Evolutionary conservation across 2,888 invertebrate species (phyloP).

Genomic region (Pycnomerus fuliginosus): DNA sequence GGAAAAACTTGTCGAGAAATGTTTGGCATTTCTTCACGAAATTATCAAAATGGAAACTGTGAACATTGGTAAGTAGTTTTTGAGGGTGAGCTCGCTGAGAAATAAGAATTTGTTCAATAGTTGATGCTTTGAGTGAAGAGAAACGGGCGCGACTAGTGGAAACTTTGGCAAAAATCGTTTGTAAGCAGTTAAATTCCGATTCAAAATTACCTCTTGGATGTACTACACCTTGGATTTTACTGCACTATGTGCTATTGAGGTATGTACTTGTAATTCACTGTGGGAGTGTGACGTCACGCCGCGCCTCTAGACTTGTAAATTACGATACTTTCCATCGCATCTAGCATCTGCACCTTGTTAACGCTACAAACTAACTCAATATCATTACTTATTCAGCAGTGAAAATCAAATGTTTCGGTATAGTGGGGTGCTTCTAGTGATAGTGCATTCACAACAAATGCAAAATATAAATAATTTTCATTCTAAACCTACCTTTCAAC

Average conservation of each 20-base stretch:
- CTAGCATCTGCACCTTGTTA: too few species aligned
- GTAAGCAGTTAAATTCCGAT: slow-evolving; percentile 75
- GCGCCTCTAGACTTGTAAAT: too few species aligned
- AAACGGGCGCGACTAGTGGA: slow-evolving; percentile 69
- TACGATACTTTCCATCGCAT: too few species aligned
- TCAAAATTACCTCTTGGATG: slow-evolving; percentile 69
- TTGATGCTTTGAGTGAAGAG: slow-evolving; percentile 57
- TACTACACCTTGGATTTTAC: slow-evolving; percentile 78
- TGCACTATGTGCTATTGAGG: slow-evolving; percentile 75
- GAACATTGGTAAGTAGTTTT: slow-evolving; percentile 10
- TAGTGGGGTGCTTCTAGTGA: too few species aligned
- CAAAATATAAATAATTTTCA: too few species aligned
- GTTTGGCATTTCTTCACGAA: slow-evolving; percentile 53
- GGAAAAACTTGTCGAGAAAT: slow-evolving; percentile 49
- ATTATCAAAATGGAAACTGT: slow-evolving; percentile 55
- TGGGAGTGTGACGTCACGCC: too few species aligned
- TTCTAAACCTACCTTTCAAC: too few species aligned
- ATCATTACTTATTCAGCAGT: too few species aligned
- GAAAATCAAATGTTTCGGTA: too few species aligned
- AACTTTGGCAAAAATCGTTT: slow-evolving; percentile 72
- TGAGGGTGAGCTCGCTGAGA: too few species aligned
- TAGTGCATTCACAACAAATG: too few species aligned
- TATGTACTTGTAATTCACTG: slow-evolving; percentile 35
- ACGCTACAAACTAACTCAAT: too few species aligned
- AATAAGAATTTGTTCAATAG: slow-evolving; percentile 33